Evolutionary conservation across 2,888 invertebrate species (phyloP).

Genomic region (Omphaloscelis lunosa): DNA sequence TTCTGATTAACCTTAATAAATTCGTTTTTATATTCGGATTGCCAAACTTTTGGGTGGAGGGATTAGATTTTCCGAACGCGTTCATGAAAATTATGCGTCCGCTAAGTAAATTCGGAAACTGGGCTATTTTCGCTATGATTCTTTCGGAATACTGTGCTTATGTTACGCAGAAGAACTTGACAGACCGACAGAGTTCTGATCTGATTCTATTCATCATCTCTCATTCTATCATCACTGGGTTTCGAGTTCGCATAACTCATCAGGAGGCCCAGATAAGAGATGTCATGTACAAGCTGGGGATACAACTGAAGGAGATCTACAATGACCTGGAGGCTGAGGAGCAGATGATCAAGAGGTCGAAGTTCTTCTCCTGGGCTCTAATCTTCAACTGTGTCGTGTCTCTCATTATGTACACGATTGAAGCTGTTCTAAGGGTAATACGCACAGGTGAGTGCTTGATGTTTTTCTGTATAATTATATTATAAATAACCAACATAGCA

Average conservation of each 20-base stretch:
- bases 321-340: constrained; percentile 43
- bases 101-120: constrained; percentile 38
- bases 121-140: constrained; percentile 12
- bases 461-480: not conserved
- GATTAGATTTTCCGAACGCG: constrained; percentile 48
- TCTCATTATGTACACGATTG: constrained; percentile 36
- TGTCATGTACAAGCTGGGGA: constrained; percentile 47
- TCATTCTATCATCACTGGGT: constrained; percentile 38
- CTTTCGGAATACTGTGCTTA: constrained; percentile 49
- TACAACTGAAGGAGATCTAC: constrained; percentile 40
- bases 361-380: constrained; percentile 49
- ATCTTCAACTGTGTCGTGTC: constrained; percentile 32
- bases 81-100: constrained; percentile 48
- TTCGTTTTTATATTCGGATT: constrained; percentile 58
- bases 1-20: constrained; percentile 45
- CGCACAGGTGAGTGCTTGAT: constrained; percentile 33
- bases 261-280: constrained; percentile 34
- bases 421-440: constrained; percentile 41
- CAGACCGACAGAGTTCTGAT: constrained; percentile 57
- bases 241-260: constrained; percentile 30
- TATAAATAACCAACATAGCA: not conserved
- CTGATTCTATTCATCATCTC: constrained; percentile 35
- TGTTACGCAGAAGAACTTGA: constrained; percentile 66
- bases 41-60: constrained; percentile 66
- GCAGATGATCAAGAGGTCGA: constrained; percentile 47